phyloP scores from a whole-genome alignment of 2,888 invertebrate species.

The Hololepta plana region DNA sequence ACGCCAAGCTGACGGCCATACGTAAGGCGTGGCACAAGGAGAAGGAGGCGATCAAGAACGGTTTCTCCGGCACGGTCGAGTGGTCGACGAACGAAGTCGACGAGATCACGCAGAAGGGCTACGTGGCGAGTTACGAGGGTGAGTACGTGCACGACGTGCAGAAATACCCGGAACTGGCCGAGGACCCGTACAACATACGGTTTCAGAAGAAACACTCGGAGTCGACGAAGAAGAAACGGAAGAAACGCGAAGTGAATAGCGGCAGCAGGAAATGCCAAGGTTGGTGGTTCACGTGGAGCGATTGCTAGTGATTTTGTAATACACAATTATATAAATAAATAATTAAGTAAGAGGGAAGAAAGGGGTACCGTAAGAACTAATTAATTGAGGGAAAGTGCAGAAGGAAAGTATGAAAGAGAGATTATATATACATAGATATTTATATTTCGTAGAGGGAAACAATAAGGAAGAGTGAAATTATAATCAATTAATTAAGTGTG shows the following conservation, averaged over 20 bases:
- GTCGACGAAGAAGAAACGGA: constrained; percentile 50
- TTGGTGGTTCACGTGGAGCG: constrained; percentile 29
- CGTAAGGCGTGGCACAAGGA: constrained; percentile 89
- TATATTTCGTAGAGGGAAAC: constrained; percentile 5
- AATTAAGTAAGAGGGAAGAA: constrained; percentile 7
- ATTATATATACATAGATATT: constrained; percentile 5
- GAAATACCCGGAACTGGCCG: constrained; percentile 81
- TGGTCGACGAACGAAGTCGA: constrained; percentile 82
- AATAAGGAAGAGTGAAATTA: constrained; percentile 4
- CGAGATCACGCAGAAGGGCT: constrained; percentile 61
- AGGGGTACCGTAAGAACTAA: constrained; percentile 10
- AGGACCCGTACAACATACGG: constrained; percentile 88
- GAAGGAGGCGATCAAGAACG: constrained; percentile 63
- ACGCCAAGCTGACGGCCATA: constrained; percentile 73
- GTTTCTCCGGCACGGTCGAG: constrained; percentile 57
- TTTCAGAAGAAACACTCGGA: constrained; percentile 68
- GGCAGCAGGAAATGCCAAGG: constrained; percentile 17
- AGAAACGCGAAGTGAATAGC: constrained; percentile 37
- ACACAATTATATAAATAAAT: constrained; percentile 5
- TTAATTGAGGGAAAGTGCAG: constrained; percentile 8
- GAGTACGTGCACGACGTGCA: constrained; percentile 84
- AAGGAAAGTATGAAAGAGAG: constrained; percentile 8
- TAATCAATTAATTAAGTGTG: constrained; percentile 28
- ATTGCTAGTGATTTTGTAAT: constrained; percentile 23
- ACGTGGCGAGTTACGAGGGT: constrained; percentile 71